These are phyloP conservation scores for Rugalucina vietnamica DNA, from an alignment of 2,888 invertebrate genomes.

Conservation along the genomic window DNA sequence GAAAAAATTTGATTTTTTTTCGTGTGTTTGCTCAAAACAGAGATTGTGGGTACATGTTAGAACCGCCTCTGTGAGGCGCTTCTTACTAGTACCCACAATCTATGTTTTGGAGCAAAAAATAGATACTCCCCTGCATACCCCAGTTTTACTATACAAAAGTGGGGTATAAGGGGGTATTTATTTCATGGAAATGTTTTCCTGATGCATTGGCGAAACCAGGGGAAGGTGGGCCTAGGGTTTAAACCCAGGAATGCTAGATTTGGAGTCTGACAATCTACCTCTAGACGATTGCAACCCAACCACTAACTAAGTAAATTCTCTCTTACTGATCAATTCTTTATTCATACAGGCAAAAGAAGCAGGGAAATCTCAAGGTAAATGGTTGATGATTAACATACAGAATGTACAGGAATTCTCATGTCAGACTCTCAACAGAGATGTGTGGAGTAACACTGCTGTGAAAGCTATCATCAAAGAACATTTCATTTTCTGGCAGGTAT, in stretches of 20 bases:
- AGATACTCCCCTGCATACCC: no score
- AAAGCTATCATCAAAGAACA: conserved; percentile 87
- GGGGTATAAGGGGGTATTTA: no score
- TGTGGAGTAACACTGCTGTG: conserved; percentile 88
- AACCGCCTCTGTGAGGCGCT: no score
- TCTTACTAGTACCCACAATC: no score
- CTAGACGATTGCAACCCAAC: not conserved
- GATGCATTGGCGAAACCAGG: no score
- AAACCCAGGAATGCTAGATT: not conserved
- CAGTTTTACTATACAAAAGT: no score
- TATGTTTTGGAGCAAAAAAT: no score
- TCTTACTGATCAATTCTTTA: not conserved
- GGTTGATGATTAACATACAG: conserved; percentile 90
- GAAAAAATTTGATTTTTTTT: no score
- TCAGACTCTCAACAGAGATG: conserved; percentile 89
- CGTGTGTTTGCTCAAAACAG: no score
- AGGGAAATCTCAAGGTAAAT: conserved; percentile 86
- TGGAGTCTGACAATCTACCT: not conserved
- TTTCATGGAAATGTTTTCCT: no score
- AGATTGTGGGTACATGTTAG: no score
- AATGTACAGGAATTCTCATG: conserved; percentile 89
- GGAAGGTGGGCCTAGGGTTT: no score
- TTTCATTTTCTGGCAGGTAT: conserved; percentile 89
- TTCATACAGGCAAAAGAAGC: conserved; percentile 86
- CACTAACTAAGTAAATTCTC: not conserved